Evolutionary conservation across 1,140 invertebrate genomes (phyloP), one percentile per base, ranked within the genome.

Genomic region (Drosophila kohkoa): DNA sequence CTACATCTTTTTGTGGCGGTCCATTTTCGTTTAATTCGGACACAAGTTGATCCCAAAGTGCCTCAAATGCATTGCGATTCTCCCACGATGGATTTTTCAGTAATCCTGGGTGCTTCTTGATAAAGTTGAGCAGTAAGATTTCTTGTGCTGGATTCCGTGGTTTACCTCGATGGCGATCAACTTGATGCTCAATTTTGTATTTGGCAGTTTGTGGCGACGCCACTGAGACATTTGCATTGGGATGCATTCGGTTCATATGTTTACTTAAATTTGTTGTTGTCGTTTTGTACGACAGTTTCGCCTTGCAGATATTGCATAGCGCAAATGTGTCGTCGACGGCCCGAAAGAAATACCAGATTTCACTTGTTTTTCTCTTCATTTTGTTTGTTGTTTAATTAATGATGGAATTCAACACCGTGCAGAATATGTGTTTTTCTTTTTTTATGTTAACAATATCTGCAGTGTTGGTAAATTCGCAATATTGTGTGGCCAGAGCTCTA

Each of bases 241-340:
- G 83, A 35, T 87, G 83, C 83, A 85, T 88, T 55, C 83, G 52
- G 28, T 89, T 83, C 85, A 88, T 89, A 10, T 88, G 83, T 51
- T 88, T 88, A 51, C 85, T 88, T 25, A 88, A 54, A 45, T 88
- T 88, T 3, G 83, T 88, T 25, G 83, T 88, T 11, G 83, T 88
- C 6, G 83, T 88, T 62, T 88, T 88, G 46, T 81, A 88, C 3
- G 85, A 89, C 0, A 88, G 64, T 60, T 88, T 88, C 1, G 83
- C 83, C 16, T 88, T 81, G 77, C 83, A 88, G 20, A 88, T 88
- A 49, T 88, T 88, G 54, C 83, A 88, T 4, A 88, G 25, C 1
- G 83, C 83, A 57, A 54, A 88, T 7, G 85, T 88, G 49, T 88
- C 83, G 10, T 88, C 83, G 8, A 88, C 71, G 1, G 83, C 85